Conservation (phyloP, 2,113 vertebrate species). For the Donacobius atricapilla region DNA sequence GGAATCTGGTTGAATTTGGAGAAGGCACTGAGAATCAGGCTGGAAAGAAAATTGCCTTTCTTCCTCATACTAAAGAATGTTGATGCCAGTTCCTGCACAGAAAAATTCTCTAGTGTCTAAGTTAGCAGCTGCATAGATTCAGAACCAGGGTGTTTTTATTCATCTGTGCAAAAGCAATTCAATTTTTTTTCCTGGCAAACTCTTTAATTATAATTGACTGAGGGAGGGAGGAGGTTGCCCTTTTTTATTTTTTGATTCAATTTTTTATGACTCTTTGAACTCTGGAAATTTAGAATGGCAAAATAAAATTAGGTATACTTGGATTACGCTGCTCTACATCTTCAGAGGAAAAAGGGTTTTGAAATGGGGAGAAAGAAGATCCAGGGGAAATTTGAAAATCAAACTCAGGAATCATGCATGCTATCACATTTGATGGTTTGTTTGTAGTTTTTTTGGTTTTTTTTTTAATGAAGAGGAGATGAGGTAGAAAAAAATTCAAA, state of each 20-base stretch:
- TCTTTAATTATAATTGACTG: not conserved
- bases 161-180: not conserved
- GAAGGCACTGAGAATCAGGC: not conserved
- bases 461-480: not conserved
- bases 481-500: not conserved
- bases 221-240: rapidly evolving
- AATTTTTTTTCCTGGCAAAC: not conserved
- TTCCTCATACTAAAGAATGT: not conserved
- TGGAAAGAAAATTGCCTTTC: not conserved
- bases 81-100: not conserved
- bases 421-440: not conserved
- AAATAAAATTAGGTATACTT: not conserved
- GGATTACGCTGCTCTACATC: not conserved
- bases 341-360: not conserved
- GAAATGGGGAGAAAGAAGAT: not conserved
- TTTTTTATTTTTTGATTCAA: not conserved
- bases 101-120: not conserved
- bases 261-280: not conserved
- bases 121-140: not conserved
- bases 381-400: not conserved
- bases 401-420: not conserved
- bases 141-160: not conserved
- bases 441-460: too few relatives aligned
- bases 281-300: not conserved
- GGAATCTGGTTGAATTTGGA: not conserved